Base-by-base conservation (phyloP, 2,797 vertebrate species). In the Gymnodraco acuticeps region DNA sequence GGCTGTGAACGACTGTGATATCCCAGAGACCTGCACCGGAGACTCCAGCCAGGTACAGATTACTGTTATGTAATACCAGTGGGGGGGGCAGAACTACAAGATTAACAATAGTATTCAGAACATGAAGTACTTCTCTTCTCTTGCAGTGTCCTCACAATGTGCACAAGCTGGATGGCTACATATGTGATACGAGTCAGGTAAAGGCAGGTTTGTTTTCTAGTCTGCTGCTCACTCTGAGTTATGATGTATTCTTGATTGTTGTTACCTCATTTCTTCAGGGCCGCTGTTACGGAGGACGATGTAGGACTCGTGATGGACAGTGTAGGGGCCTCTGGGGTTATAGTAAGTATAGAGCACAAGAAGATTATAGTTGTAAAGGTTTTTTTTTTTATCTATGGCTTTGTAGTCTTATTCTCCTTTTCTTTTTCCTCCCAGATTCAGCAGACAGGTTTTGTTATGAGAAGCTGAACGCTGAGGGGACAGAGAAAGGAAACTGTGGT, bases 101-200 rank as follows among this genome's bases (percentile, higher is more conserved):
- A 33, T 79, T 23, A 51, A 19, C 8, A 5, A 7, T 7, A 33
- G 43, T 13, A 12, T 67, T 51, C 20, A n/a, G 5, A 56, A 42
- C 58, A 20, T 72, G 3, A 42, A 67, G 10, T n/a, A 0, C 23
- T 41, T 51, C 33, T 27, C 51, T 69, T 64, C 38, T 73, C 84
- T 89, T 82, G 0, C 90, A 99, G 98, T 99, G 98, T 80, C 96
- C 98, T 83, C 94, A 97, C 73, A 99, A 99, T 80, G 96, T 99
- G 60, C 97, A 99, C 93, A 99, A 98, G 90, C 96, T 99, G 93
- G 98, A 99, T 76, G 98, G 98, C 54, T 99, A 99, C 92, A 94
- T 95, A 0, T 99, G 98, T 88, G 97, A 99, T 67, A 95, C 79
- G 75, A 93, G 88, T 78, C 96, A 99, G 96, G 98, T 99, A 92